Evolutionary conservation across 1,140 invertebrate genomes (phyloP), one percentile per base, ranked within the genome.

Genomic region (Drosophila guanche): DNA sequence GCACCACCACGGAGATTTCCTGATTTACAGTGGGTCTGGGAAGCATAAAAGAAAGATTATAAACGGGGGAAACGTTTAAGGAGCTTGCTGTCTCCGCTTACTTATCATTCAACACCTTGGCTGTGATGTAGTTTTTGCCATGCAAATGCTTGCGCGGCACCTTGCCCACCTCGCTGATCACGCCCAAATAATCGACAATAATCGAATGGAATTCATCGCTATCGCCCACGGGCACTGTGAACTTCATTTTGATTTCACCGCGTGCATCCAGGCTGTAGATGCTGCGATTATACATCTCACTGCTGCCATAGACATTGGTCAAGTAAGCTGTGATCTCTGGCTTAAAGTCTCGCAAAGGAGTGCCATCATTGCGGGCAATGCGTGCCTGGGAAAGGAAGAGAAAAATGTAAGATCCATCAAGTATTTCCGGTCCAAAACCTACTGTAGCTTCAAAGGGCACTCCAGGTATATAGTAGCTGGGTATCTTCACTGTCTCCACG

Each of bases 401-500:
- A 33, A 5, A 53, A 20, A 20, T 20, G 0, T 1, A 20, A 20
- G 0, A 1, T 20, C 16, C 1, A 20, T 20, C 1, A 20, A 1
- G 16, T 1, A 5, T 23, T 20, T 3, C 14, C 20, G 0, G 0
- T 2, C 0, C 0, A 16, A 1, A 56, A 93, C 93, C 93, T 91
- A 97, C 95, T 76, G 94, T 95, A 41, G 95, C 95, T 23, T 94
- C 95, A 76, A 97, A 97, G 66, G 94, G 95, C 20, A 98, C 93
- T 4, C 97, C 96, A 3, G 97, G 97, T 91, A 97, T 97, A 90
- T 97, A 98, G 68, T 95, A 96, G 71, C 96, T 95, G 1, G 96
- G 94, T 5, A 95, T 95, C 90, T 96, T 95, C 56, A 97, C 93
- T 2, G 97, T 90, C 73, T 97, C 95, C 91, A 98, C 94, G 62